A percentile compares a stretch with the other conserved stretches of the same genome.
These are phyloP conservation scores for Leucosticte australis DNA, from an alignment of 2,113 vertebrate genomes.

Conservation along the genomic window DNA sequence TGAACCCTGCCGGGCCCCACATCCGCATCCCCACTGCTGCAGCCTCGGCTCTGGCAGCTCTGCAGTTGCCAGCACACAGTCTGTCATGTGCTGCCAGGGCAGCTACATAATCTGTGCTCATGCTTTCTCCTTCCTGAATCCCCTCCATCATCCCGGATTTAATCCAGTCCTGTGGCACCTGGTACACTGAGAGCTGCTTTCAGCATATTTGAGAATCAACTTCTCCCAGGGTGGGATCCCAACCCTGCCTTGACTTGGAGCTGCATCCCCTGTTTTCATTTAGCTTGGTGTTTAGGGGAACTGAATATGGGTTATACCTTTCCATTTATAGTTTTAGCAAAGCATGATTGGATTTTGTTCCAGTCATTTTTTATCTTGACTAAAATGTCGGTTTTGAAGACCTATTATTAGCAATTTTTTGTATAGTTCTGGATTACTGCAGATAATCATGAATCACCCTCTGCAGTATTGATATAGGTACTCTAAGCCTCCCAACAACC, in stretches of 20 bases:
- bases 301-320: constrained; percentile 52
- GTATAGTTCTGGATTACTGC: constrained; percentile 62
- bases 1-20: not conserved
- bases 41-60: not conserved
- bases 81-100: not conserved
- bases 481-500: constrained; percentile 21
- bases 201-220: not conserved
- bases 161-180: not conserved
- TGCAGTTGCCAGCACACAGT: not conserved
- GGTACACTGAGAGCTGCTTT: not conserved
- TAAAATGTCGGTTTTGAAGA: constrained; percentile 51
- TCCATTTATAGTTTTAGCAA: constrained; percentile 57
- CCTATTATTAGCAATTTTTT: constrained; percentile 66
- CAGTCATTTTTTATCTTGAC: constrained; percentile 49
- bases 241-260: not conserved
- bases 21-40: not conserved
- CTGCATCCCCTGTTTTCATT: not conserved
- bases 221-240: not conserved
- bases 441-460: constrained; percentile 67
- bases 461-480: constrained; percentile 65
- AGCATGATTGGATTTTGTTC: constrained; percentile 42
- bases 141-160: not conserved
- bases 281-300: constrained; percentile 20
- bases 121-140: not conserved
- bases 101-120: not conserved